Evolutionary conservation across 2,113 vertebrate genomes (phyloP).

Genomic region (Ia io): DNA sequence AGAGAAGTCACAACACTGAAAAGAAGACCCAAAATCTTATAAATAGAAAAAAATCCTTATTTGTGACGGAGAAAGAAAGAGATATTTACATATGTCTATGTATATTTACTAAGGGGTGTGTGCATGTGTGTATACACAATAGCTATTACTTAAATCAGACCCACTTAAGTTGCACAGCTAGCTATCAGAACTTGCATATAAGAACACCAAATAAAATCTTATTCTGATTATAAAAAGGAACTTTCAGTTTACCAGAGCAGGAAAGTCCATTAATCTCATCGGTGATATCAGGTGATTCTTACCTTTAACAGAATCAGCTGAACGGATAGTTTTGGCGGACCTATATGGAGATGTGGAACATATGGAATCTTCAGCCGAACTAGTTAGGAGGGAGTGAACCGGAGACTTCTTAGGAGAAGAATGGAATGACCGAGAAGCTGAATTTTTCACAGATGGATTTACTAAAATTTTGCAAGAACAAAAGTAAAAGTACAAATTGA

Average conservation of each 20-base stretch:
- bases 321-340: not conserved
- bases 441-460: slow-evolving; percentile 64
- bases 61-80: not conserved
- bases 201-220: not conserved
- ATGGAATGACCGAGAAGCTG: slow-evolving; percentile 60
- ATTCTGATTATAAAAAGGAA: not conserved
- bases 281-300: not conserved
- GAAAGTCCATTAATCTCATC: not conserved
- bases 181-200: not conserved
- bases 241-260: not conserved
- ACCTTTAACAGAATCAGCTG: slow-evolving; percentile 50
- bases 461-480: slow-evolving; percentile 59
- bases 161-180: not conserved
- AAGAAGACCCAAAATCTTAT: not conserved
- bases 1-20: not conserved
- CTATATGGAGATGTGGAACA: slow-evolving; percentile 33
- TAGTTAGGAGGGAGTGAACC: slow-evolving; percentile 86
- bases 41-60: not conserved
- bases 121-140: not conserved
- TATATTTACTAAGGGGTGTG: not conserved
- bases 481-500: slow-evolving; percentile 31
- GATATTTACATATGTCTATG: not conserved
- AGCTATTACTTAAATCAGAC: not conserved
- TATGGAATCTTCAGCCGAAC: slow-evolving; percentile 63
- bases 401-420: slow-evolving; percentile 80